Evolutionary conservation across 2,797 vertebrate genomes (phyloP).

Genomic region (Rhinatrema bivittatum): DNA sequence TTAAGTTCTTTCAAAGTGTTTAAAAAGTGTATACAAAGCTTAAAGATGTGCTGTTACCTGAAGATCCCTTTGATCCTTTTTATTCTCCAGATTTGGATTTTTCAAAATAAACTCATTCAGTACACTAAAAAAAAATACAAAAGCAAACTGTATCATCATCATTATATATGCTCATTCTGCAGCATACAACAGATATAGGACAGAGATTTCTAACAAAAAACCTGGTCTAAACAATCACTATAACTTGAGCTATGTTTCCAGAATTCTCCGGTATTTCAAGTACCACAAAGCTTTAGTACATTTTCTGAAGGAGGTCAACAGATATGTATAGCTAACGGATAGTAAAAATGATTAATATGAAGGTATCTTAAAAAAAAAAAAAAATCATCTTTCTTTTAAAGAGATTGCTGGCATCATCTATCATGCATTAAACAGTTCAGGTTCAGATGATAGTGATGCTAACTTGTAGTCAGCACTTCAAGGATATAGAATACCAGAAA

Average conservation of each 20-base stretch:
- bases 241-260: neutral
- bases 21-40: neutral
- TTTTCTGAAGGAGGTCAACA: too few species aligned
- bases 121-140: conserved; percentile 55
- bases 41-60: conserved; percentile 72
- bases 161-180: conserved; percentile 1
- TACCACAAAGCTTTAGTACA: neutral
- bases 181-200: conserved; percentile 8
- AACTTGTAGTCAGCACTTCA: too few species aligned
- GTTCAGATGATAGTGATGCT: too few species aligned
- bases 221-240: neutral
- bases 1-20: neutral
- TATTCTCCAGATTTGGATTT: conserved; percentile 93
- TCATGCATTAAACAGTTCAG: too few species aligned
- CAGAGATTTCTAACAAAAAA: neutral
- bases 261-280: neutral
- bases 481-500: too few species aligned
- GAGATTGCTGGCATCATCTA: too few species aligned
- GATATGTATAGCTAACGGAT: too few species aligned
- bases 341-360: too few species aligned
- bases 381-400: too few species aligned
- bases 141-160: neutral
- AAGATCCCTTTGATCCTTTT: conserved; percentile 96
- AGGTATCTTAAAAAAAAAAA: too few species aligned
- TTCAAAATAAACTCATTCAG: conserved; percentile 98